phyloP scores from a whole-genome alignment of 2,113 vertebrate genomes.

The Psophia crepitans region DNA sequence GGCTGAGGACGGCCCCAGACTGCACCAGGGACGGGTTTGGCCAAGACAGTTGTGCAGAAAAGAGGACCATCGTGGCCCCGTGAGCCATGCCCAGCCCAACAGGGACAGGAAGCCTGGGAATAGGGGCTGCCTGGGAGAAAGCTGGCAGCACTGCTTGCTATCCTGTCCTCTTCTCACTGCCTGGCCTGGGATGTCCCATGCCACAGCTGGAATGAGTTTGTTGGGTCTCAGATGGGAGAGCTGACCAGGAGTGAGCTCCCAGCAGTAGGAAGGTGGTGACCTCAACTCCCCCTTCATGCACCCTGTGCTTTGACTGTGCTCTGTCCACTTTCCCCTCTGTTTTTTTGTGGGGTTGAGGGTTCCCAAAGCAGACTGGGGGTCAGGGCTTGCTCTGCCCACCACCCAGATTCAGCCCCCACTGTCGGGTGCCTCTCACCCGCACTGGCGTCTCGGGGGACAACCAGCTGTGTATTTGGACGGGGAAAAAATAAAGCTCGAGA shows the following conservation, averaged over 20 bases:
- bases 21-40: neutral
- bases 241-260: neutral
- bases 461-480: neutral
- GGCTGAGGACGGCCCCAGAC: neutral
- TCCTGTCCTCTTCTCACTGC: neutral
- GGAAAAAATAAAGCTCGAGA: neutral
- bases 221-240: neutral
- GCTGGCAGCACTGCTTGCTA: neutral
- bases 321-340: neutral
- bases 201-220: neutral
- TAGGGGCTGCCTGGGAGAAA: neutral
- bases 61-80: rapidly evolving
- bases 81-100: rapidly evolving
- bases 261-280: neutral
- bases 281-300: neutral
- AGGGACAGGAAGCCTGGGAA: neutral
- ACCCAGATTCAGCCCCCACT: neutral
- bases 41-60: neutral
- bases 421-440: neutral
- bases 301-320: neutral
- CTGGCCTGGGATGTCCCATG: neutral
- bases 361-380: neutral
- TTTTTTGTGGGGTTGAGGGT: neutral
- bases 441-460: neutral
- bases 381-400: neutral